phyloP scores from a whole-genome alignment of 2,888 invertebrate species.

The Cremastinae sp. region DNA sequence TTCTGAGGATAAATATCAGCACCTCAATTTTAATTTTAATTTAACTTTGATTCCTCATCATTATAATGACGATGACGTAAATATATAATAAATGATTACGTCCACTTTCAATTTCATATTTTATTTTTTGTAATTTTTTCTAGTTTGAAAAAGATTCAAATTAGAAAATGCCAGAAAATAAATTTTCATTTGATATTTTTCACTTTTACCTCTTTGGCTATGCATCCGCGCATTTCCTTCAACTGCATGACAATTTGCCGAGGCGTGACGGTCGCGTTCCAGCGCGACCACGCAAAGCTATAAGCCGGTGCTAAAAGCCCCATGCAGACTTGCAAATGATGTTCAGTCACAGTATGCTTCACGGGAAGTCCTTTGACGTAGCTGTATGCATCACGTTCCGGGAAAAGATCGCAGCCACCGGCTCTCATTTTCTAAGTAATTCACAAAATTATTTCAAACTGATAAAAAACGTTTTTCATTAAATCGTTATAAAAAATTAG shows the following conservation, averaged over 20 bases:
- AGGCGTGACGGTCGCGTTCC: slow-evolving; percentile 82
- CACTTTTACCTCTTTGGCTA: slow-evolving; percentile 80
- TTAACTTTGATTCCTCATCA: no score
- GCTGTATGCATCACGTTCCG: slow-evolving; percentile 88
- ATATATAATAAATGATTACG: no score
- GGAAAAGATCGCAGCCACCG: slow-evolving; percentile 91
- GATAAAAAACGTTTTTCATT: not conserved
- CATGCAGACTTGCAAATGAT: slow-evolving; percentile 90
- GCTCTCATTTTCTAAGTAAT: slow-evolving; percentile 80
- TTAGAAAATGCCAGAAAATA: slow-evolving; percentile 15
- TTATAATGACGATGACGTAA: no score
- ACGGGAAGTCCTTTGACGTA: slow-evolving; percentile 84
- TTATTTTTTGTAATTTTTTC: no score
- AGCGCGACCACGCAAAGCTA: slow-evolving; percentile 91
- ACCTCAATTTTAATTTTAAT: no score
- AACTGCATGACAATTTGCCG: slow-evolving; percentile 85
- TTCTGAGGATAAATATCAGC: no score
- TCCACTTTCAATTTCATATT: no score
- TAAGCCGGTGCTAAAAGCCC: slow-evolving; percentile 87
- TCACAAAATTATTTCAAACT: not conserved
- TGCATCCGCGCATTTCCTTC: slow-evolving; percentile 83
- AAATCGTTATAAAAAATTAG: slow-evolving; percentile 8
- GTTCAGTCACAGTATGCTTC: slow-evolving; percentile 86
- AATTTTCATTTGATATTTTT: not conserved
- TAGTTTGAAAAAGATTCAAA: no score